Percentiles rank a stretch among this genome's conserved stretches.
These are phyloP conservation scores for Mayetiola destructor DNA, from an alignment of 2,888 invertebrate genomes.

Conservation along the genomic window DNA sequence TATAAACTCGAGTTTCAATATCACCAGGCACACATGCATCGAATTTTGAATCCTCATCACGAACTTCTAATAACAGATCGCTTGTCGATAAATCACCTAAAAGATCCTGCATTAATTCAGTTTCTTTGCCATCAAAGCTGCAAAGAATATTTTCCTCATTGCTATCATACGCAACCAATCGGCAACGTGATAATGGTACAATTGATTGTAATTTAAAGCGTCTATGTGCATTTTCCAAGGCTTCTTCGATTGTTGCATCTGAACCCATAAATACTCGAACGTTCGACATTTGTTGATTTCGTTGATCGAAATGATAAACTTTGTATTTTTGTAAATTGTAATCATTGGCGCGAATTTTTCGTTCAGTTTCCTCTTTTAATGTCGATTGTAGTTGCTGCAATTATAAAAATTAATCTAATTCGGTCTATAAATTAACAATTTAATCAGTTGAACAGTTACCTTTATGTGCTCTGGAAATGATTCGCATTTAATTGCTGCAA, in stretches of 20 bases:
- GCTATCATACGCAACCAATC: conserved; percentile 55
- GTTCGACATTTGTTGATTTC: conserved; percentile 38
- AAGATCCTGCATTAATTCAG: conserved; percentile 36
- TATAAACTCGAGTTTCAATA: conserved; percentile 44
- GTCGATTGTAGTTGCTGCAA: background rate
- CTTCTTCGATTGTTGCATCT: conserved; percentile 43
- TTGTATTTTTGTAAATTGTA: conserved; percentile 47
- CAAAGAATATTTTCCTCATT: conserved; percentile 47
- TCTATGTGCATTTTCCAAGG: conserved; percentile 43
- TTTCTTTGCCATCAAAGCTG: conserved; percentile 47
- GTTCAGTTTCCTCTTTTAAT: conserved; percentile 39
- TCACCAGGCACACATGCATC: conserved; percentile 49
- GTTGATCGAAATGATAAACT: conserved; percentile 49
- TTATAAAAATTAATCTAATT: background rate
- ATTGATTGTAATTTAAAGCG: conserved; percentile 43
- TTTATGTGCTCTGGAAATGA: conserved; percentile 63
- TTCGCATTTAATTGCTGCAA: conserved; percentile 45
- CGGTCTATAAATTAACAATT: background rate
- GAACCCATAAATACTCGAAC: conserved; percentile 43
- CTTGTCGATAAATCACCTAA: conserved; percentile 28
- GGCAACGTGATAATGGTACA: conserved; percentile 49
- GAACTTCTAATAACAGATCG: conserved; percentile 50
- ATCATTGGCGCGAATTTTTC: conserved; percentile 43
- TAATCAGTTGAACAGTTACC: conserved; percentile 22
- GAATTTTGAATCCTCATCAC: conserved; percentile 44